These are phyloP conservation scores for Zygaena filipendulae DNA, from an alignment of 2,888 invertebrate species.

Conservation along the genomic window DNA sequence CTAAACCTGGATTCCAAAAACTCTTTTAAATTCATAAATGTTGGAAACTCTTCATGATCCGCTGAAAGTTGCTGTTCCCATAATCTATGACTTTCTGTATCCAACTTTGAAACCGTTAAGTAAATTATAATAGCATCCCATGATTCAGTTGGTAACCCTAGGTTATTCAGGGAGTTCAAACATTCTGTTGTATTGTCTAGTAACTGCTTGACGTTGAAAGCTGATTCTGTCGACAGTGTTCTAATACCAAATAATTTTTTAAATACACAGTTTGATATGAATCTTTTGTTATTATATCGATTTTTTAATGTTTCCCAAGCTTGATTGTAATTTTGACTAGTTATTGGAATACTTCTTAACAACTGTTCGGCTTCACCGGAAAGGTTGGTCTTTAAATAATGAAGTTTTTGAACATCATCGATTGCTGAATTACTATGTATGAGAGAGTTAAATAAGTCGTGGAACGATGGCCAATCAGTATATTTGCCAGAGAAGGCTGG, in stretches of 20 bases:
- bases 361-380: constrained; percentile 17
- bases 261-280: background rate
- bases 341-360: constrained; percentile 15
- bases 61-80: constrained; percentile 14
- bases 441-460: too few species aligned
- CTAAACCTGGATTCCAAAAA: constrained; percentile 20
- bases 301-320: constrained; percentile 15
- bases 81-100: constrained; percentile 15
- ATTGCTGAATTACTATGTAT: constrained; percentile 14
- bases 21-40: constrained; percentile 10
- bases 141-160: constrained; percentile 4
- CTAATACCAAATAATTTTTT: background rate
- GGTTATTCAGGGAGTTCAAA: constrained; percentile 6
- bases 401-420: constrained; percentile 16
- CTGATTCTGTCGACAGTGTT: background rate
- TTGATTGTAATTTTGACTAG: constrained; percentile 12
- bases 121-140: constrained; percentile 10
- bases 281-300: constrained; percentile 17
- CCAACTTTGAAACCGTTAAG: constrained; percentile 15
- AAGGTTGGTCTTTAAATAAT: constrained; percentile 17
- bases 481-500: too few species aligned
- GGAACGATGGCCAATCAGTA: too few species aligned
- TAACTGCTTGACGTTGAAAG: constrained; percentile 2
- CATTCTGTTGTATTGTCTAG: constrained; percentile 9
- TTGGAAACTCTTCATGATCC: constrained; percentile 7